phyloP scores from a whole-genome alignment of 2,113 vertebrate species.

The Spea bombifrons region DNA sequence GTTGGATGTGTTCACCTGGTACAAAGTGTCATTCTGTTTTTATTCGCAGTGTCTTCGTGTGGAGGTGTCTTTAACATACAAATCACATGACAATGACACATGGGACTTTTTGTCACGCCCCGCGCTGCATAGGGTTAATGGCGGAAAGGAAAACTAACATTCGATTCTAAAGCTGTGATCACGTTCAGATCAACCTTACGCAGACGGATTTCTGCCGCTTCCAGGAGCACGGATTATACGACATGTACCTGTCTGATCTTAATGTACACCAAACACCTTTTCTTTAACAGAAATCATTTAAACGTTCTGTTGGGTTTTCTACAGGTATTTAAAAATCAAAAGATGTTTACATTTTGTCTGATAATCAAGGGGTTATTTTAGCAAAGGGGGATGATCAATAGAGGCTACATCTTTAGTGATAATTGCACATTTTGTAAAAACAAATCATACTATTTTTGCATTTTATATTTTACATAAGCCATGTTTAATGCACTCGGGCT shows the following conservation, averaged over 20 bases:
- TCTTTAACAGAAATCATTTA: slow-evolving; percentile 52
- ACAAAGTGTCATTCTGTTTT: background rate
- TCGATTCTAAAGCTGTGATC: too few species aligned
- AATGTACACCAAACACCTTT: slow-evolving; percentile 38
- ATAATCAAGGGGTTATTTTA: slow-evolving; percentile 33
- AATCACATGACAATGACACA: background rate
- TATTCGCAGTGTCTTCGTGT: slow-evolving; percentile 76
- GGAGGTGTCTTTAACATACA: slow-evolving; percentile 74
- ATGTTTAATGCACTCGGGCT: slow-evolving; percentile 51
- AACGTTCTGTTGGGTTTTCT: slow-evolving; percentile 49
- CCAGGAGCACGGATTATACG: background rate
- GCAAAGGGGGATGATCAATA: background rate
- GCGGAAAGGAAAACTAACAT: too few species aligned
- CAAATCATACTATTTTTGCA: slow-evolving; percentile 46
- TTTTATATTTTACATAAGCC: slow-evolving; percentile 61
- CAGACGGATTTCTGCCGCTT: background rate
- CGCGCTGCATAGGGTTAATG: too few species aligned
- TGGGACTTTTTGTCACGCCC: background rate
- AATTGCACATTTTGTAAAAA: slow-evolving; percentile 38
- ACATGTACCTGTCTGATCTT: slow-evolving; percentile 3
- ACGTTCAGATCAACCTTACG: too few species aligned
- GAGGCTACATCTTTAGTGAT: slow-evolving; percentile 13
- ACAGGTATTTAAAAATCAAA: slow-evolving; percentile 49
- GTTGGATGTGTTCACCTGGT: too few species aligned
- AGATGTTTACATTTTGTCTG: slow-evolving; percentile 45